These are phyloP conservation scores for Neolamprologus multifasciatus DNA, from an alignment of 2,797 vertebrate species.

Conservation along the genomic window DNA sequence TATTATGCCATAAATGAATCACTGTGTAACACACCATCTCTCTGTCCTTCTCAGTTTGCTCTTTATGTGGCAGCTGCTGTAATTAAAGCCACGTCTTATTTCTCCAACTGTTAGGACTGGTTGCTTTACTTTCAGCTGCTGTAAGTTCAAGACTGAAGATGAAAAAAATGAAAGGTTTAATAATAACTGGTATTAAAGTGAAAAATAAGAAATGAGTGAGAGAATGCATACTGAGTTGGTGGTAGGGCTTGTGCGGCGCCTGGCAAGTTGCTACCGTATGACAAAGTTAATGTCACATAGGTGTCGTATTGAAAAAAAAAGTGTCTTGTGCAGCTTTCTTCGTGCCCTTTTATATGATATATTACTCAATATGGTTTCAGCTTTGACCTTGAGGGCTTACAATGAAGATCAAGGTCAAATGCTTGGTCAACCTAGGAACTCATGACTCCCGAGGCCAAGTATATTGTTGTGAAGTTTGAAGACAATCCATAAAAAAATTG, in stretches of 20 bases:
- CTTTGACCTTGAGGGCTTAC: not conserved
- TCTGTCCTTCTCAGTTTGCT: not conserved
- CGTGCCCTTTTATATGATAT: accelerated
- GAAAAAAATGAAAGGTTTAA: not conserved
- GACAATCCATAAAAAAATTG: not conserved
- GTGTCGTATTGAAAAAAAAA: accelerated
- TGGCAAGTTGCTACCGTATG: accelerated
- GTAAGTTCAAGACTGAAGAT: not conserved
- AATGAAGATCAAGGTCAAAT: not conserved
- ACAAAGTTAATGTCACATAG: not conserved
- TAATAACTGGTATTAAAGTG: not conserved
- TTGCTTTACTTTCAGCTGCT: not conserved
- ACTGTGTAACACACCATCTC: not conserved
- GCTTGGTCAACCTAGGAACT: not conserved
- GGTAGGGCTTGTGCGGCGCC: not conserved
- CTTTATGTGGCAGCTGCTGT: constrained; percentile 18
- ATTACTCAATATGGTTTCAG: not conserved
- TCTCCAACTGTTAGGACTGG: not conserved
- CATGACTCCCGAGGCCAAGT: not conserved
- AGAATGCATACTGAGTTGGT: not conserved
- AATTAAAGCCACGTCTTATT: not conserved
- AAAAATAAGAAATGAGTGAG: not conserved
- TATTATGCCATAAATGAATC: constrained; percentile 6
- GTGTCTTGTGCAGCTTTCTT: not conserved
- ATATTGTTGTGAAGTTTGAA: not conserved